Evolutionary conservation across 2,113 vertebrate species (phyloP).

Genomic region (Corapipo altera): DNA sequence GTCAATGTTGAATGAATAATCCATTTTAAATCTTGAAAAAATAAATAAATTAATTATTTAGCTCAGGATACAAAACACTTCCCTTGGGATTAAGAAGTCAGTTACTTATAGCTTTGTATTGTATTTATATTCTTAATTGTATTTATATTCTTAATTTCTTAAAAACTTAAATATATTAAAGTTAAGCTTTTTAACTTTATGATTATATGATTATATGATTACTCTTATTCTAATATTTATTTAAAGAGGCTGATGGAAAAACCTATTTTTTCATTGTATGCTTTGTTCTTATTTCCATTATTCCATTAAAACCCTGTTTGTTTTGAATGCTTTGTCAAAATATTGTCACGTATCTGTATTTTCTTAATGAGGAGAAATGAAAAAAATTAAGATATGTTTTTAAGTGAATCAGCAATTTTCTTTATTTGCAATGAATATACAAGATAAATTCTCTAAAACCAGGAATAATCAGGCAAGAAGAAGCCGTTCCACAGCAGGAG

Average conservation of each 20-base stretch:
- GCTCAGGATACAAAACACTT: background rate
- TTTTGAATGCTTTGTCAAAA: background rate
- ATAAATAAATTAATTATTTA: background rate
- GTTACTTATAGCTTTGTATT: background rate
- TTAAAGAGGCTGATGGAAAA: background rate
- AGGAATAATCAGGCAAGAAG: background rate
- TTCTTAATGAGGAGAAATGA: background rate
- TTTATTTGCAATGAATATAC: background rate
- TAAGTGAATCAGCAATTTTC: background rate
- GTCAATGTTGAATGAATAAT: background rate
- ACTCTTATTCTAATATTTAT: background rate
- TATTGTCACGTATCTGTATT: background rate
- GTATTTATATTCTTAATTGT: background rate
- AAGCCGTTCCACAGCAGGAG: background rate
- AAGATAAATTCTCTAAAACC: background rate
- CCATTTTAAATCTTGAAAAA: background rate
- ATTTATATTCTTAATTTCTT: background rate
- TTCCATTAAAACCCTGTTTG: background rate
- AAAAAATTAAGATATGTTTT: background rate
- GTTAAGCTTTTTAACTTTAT: background rate
- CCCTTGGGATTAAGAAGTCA: background rate
- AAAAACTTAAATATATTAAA: background rate
- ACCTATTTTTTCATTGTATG: rapidly evolving
- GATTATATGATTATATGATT: background rate
- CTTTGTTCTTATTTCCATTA: background rate